Conservation (phyloP, 2,888 invertebrate genomes). For the Euproctis similis region DNA sequence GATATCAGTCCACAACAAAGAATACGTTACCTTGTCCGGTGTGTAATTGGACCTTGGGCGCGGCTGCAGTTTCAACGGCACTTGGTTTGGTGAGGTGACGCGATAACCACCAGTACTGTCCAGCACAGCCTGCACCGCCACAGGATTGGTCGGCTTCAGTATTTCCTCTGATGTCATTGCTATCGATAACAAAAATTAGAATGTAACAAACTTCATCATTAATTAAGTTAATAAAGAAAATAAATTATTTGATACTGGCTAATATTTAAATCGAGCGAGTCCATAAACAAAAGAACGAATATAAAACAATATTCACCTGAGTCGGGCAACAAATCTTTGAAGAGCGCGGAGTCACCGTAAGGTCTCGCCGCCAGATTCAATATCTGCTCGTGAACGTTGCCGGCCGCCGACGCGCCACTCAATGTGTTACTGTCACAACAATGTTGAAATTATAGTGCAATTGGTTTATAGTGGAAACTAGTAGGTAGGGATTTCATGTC, state of each 20-base stretch:
- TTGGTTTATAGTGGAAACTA: no score
- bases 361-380: constrained; percentile 86
- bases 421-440: constrained; percentile 30
- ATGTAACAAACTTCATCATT: no score
- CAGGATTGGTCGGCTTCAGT: constrained; percentile 82
- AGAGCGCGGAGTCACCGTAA: constrained; percentile 90
- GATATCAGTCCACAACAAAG: no score
- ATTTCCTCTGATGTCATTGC: constrained; percentile 67
- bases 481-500: no score
- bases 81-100: constrained; percentile 40
- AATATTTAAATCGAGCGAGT: background rate
- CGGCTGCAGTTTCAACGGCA: constrained; percentile 31
- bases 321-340: constrained; percentile 80
- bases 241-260: background rate
- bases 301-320: constrained; percentile 44
- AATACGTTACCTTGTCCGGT: constrained; percentile 58
- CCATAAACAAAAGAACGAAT: background rate
- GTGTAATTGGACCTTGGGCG: constrained; percentile 53
- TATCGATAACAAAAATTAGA: constrained; percentile 15
- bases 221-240: background rate
- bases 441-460: no score
- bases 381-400: constrained; percentile 81
- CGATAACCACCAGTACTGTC: constrained; percentile 46
- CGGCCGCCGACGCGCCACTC: constrained; percentile 34
- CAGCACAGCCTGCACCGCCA: constrained; percentile 80